Conservation (phyloP, 1,140 invertebrate genomes). For the Drosophila erecta region DNA sequence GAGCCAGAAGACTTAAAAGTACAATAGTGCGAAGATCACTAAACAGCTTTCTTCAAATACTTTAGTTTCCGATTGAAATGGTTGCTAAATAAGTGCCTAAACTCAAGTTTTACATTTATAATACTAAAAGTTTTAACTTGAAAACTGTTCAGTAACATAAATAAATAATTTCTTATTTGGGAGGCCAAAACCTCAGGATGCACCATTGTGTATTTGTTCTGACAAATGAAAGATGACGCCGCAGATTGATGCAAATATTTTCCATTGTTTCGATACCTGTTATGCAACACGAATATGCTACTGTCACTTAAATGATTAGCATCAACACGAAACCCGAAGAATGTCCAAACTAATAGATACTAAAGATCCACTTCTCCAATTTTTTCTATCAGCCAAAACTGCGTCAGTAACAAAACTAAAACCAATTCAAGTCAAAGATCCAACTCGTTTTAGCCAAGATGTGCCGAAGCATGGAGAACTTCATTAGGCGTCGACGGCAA, state of each 20-base stretch:
- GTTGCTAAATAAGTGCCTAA: too few species aligned
- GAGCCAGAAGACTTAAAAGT: not conserved
- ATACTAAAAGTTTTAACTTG: too few species aligned
- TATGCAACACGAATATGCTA: not conserved
- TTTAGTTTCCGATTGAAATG: too few species aligned
- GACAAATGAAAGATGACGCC: not conserved
- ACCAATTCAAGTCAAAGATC: constrained; percentile 10
- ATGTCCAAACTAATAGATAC: not conserved
- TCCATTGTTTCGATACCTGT: not conserved
- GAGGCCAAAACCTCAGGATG: not conserved
- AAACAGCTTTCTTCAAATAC: too few species aligned
- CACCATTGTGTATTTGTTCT: not conserved
- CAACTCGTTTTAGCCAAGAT: constrained; percentile 15
- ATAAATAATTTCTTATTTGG: not conserved
- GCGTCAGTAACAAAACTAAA: not conserved
- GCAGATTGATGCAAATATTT: not conserved
- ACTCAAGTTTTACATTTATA: not conserved
- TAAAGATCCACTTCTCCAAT: not conserved
- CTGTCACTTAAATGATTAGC: not conserved
- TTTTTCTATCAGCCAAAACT: not conserved
- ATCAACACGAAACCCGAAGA: not conserved
- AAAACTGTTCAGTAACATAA: too few species aligned
- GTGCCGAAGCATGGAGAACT: constrained; percentile 45
- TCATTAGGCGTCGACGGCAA: constrained; percentile 39
- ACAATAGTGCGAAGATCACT: too few species aligned